Base-by-base conservation (phyloP, 30 jellyfish, hydroid and myxozoan species). In the Aurelia aurita region DNA sequence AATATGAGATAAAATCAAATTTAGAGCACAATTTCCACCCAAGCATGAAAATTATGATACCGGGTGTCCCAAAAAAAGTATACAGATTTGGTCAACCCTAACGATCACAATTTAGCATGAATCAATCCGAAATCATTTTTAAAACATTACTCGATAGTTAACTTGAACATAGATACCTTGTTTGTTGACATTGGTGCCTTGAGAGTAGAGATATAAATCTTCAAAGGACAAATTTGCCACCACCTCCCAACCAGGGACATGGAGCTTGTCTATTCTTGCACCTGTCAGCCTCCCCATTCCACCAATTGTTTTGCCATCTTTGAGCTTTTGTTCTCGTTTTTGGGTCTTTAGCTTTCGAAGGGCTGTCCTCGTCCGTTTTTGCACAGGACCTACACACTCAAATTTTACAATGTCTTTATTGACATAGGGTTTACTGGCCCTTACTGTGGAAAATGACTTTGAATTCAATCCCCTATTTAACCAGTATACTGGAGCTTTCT, bases 221-320 rank as follows among this genome's bases (percentile, higher is more conserved):
- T n/a, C n/a, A n/a, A n/a, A n/a, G n/a, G n/a, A n/a, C n/a, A n/a
- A n/a, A n/a, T n/a, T n/a, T n/a, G n/a, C n/a, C n/a, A n/a, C 84
- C 91, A 1, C 45, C 83, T 8, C 64, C 23, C n/a, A n/a, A n/a
- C n/a, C n/a, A n/a, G n/a, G n/a, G n/a, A 49, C 60, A 14, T 80
- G 91, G 8, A 62, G 62, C 74, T 55, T 64, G 64, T 66, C 83
- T 11, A 80, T 43, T 32, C 83, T 39, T 5, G 25, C 91, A 21
- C 26, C 70, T 34, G 91, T 80, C 1, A 80, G 62, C 60, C 91
- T 62, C 3, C 84, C 84, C 16, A 5, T 3, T 13, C 91, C 91
- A 13, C 85, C 91, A 44, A 80, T 65, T 80, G 84, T 34, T 64
- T 63, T 64, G 12, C 91, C 91, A 66, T 80, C 83, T 23, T 22